Conservation (phyloP, 2,113 vertebrate genomes). For the Platysternon megacephalum region DNA sequence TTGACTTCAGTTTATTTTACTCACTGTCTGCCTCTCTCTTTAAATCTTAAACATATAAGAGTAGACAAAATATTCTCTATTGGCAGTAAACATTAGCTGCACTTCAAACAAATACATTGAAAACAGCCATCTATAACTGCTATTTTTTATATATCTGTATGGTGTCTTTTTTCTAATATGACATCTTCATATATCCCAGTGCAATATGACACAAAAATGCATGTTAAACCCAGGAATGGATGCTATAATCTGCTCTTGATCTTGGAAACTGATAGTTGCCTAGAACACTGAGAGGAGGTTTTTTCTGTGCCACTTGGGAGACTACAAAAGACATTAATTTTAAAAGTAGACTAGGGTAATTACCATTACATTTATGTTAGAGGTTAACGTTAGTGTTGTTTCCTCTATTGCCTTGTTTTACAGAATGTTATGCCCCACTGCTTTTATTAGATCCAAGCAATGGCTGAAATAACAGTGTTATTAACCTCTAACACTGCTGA, state of each 20-base stretch:
- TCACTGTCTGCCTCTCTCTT: background rate
- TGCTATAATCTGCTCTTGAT: background rate
- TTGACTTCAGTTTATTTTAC: background rate
- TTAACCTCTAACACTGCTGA: constrained; percentile 80
- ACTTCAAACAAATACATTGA: background rate
- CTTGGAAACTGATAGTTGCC: constrained; percentile 41
- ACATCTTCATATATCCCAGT: background rate
- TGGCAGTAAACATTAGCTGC: background rate
- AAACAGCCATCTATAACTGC: background rate
- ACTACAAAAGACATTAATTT: constrained; percentile 75
- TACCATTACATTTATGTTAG: constrained; percentile 77
- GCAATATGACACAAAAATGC: background rate
- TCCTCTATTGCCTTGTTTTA: constrained; percentile 76
- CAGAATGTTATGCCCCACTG: constrained; percentile 75
- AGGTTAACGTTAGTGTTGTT: constrained; percentile 78
- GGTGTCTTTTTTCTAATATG: background rate
- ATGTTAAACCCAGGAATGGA: background rate
- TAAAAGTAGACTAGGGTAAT: constrained; percentile 69
- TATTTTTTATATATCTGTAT: background rate
- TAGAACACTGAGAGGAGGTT: background rate
- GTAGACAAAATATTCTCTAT: background rate
- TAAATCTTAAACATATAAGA: background rate
- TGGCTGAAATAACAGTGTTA: constrained; percentile 80
- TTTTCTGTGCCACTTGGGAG: constrained; percentile 54
- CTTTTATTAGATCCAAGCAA: constrained; percentile 79